Conservation (phyloP, 2,888 invertebrate genomes). For the Erpobdella octoculata region DNA sequence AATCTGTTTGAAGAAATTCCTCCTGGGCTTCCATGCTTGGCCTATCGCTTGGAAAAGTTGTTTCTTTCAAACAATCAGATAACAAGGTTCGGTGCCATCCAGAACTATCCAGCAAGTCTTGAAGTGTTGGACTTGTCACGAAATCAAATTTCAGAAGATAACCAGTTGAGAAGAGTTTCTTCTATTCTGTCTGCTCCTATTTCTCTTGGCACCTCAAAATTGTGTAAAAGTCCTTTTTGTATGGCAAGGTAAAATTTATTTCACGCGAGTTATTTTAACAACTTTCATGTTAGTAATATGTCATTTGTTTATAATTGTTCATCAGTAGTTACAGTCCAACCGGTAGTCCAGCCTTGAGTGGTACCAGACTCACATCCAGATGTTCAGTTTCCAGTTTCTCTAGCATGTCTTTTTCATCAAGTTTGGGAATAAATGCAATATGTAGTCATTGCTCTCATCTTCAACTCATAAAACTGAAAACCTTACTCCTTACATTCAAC, state of each 20-base stretch:
- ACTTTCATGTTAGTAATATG: background rate
- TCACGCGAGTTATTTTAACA: background rate
- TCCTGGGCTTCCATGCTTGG: conserved; percentile 77
- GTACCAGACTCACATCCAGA: background rate
- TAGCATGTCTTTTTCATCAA: background rate
- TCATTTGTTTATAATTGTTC: background rate
- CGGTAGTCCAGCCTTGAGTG: background rate
- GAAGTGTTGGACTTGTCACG: conserved; percentile 86
- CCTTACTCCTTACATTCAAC: conserved; percentile 78
- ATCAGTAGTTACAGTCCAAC: background rate
- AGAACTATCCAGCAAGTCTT: conserved; percentile 77
- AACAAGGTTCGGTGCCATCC: conserved; percentile 70
- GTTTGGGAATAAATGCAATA: background rate
- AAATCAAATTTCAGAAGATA: conserved; percentile 63
- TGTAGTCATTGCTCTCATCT: conserved; percentile 59
- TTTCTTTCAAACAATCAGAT: conserved; percentile 82
- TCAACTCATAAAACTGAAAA: conserved; percentile 71
- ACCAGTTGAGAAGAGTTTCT: background rate
- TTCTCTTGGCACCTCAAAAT: background rate
- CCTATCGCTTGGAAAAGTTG: conserved; percentile 73
- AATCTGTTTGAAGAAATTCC: conserved; percentile 83
- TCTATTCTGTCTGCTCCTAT: conserved; percentile 1
- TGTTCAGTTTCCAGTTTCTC: background rate
- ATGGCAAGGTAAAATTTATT: background rate
- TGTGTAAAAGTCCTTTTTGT: conserved; percentile 30